Percentiles rank a stretch among this genome's conserved stretches.
Conservation (phyloP, 1,140 invertebrate species). For the Ditylenchus dipsaci region DNA sequence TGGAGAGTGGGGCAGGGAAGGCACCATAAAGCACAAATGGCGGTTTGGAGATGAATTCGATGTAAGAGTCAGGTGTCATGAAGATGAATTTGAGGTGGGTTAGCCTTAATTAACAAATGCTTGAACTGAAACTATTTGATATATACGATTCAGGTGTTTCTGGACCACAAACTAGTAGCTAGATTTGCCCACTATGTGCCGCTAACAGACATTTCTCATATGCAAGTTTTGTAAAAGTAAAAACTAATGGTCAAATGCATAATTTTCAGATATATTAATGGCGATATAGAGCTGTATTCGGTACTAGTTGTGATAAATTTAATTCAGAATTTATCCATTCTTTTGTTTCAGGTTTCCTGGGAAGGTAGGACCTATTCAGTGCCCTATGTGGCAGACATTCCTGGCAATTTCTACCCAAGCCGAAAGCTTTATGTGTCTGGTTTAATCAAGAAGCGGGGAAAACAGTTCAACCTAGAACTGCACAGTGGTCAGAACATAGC, state of each 20-base stretch:
- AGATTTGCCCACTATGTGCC: constrained; percentile 56
- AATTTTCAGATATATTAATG: constrained; percentile 47
- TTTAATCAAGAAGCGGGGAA: constrained; percentile 44
- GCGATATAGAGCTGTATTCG: constrained; percentile 50
- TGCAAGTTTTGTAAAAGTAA: constrained; percentile 7
- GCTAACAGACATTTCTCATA: constrained; percentile 46
- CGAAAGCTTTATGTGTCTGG: constrained; percentile 55
- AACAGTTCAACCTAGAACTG: constrained; percentile 51
- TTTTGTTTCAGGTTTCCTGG: constrained; percentile 24
- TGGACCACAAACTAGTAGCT: constrained; percentile 57
- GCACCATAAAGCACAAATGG: constrained; percentile 52
- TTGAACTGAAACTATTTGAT: background rate
- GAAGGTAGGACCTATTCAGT: constrained; percentile 32
- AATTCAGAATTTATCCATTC: constrained; percentile 5
- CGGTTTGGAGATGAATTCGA: constrained; percentile 53
- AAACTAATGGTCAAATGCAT: background rate
- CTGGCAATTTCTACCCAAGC: constrained; percentile 55
- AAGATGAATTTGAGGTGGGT: constrained; percentile 48
- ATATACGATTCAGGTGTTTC: constrained; percentile 52
- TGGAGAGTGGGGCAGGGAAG: constrained; percentile 57
- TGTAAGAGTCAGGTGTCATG: constrained; percentile 52
- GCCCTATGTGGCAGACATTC: constrained; percentile 57
- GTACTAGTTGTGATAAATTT: constrained; percentile 14
- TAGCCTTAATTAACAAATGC: background rate
- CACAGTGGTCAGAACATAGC: constrained; percentile 18